These are phyloP conservation scores for Phortica variegata DNA, from an alignment of 1,140 invertebrate species.

Conservation along the genomic window DNA sequence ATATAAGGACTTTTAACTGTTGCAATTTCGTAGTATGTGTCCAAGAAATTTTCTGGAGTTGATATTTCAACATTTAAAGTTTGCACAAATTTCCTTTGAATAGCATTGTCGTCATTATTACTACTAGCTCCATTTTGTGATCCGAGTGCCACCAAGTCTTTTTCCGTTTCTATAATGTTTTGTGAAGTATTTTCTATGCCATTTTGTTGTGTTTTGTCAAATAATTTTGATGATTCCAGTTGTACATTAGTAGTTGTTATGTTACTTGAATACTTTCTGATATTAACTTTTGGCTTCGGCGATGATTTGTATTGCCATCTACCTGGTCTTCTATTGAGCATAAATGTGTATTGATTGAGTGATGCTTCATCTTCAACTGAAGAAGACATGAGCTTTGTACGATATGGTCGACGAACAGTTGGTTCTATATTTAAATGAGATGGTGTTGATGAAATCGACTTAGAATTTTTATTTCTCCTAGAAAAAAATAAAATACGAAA, in stretches of 20 bases:
- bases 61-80: conserved; percentile 84
- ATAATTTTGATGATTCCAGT: conserved; percentile 9
- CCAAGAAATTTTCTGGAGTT: conserved; percentile 77
- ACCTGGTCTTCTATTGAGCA: conserved; percentile 73
- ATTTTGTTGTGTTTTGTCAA: conserved; percentile 2
- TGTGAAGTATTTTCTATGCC: conserved; percentile 12
- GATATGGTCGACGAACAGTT: conserved; percentile 62
- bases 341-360: conserved; percentile 71
- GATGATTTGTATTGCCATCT: conserved; percentile 87
- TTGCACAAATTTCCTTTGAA: conserved; percentile 64
- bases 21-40: conserved; percentile 83
- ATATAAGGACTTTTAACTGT: conserved; percentile 86
- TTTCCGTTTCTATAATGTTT: conserved; percentile 30
- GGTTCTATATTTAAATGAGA: conserved; percentile 43
- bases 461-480: conserved; percentile 51
- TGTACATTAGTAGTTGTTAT: neutral
- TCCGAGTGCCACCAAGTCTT: conserved; percentile 69
- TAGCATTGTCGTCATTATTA: conserved; percentile 61
- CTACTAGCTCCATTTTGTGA: conserved; percentile 64
- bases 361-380: conserved; percentile 60
- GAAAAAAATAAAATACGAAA: neutral
- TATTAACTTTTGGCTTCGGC: conserved; percentile 79
- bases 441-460: conserved; percentile 43
- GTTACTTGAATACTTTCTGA: conserved; percentile 62
- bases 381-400: conserved; percentile 63